A percentile compares a stretch with the other conserved stretches of the same genome.
phyloP scores from a whole-genome alignment of 1,140 invertebrate species.

The Marisa cornuarietis region DNA sequence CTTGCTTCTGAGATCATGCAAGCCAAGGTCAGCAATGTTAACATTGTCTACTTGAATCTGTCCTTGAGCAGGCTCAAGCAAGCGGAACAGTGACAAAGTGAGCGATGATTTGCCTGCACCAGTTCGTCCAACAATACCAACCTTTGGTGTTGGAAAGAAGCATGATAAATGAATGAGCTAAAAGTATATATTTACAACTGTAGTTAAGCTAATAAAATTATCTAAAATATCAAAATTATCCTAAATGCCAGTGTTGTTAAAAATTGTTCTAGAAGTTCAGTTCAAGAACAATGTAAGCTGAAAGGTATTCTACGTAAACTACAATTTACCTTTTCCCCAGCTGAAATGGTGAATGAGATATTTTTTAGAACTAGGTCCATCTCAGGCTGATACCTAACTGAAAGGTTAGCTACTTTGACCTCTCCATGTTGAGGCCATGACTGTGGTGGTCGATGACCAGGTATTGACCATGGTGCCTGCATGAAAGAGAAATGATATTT shows the following conservation, averaged over 20 bases:
- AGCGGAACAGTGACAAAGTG: conserved; percentile 80
- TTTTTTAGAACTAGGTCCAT: conserved; percentile 58
- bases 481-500: not conserved
- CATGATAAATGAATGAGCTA: too few relatives aligned
- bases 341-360: conserved; percentile 46
- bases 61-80: conserved; percentile 73
- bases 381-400: conserved; percentile 50
- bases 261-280: too few relatives aligned
- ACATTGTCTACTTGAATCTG: conserved; percentile 45
- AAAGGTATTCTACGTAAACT: too few relatives aligned
- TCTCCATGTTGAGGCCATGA: conserved; percentile 69
- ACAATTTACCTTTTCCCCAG: conserved; percentile 66
- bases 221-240: too few relatives aligned
- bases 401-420: conserved; percentile 79
- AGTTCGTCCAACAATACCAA: conserved; percentile 73
- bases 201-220: too few relatives aligned
- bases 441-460: conserved; percentile 29
- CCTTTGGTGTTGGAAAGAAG: conserved; percentile 21
- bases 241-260: too few relatives aligned
- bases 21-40: conserved; percentile 54
- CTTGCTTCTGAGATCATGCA: conserved; percentile 65
- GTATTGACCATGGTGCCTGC: conserved; percentile 40
- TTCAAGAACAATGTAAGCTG: too few relatives aligned
- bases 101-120: conserved; percentile 66
- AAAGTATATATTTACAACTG: too few relatives aligned